Evolutionary conservation across 2,888 invertebrate species (phyloP).

Genomic region (Creontiades dilutus): DNA sequence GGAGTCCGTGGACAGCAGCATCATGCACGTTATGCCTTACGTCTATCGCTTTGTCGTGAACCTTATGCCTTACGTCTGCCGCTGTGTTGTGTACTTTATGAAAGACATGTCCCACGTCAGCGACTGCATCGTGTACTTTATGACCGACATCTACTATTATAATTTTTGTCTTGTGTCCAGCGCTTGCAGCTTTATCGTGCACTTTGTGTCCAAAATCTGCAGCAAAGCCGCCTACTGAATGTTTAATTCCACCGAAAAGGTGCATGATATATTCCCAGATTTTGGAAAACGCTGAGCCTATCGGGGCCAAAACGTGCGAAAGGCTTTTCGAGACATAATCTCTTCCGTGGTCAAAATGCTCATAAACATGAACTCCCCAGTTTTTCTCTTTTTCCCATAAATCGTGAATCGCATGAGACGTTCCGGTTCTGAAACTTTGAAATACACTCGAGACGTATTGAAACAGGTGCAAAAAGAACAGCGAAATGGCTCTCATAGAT

Average conservation of each 20-base stretch:
- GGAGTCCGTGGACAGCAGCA: background rate
- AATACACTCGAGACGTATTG: slow-evolving; percentile 17
- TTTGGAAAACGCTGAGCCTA: background rate
- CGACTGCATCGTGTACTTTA: slow-evolving; percentile 4
- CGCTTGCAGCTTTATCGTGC: background rate
- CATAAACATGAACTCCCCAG: slow-evolving; percentile 23
- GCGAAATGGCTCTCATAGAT: slow-evolving; percentile 10
- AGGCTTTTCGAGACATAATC: slow-evolving; percentile 45
- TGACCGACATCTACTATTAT: background rate
- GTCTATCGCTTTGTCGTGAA: slow-evolving; percentile 7
- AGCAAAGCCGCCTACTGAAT: background rate
- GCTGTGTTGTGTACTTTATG: background rate
- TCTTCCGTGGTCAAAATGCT: slow-evolving; percentile 35
- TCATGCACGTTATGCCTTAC: background rate
- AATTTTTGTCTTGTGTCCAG: background rate
- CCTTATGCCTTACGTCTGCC: background rate
- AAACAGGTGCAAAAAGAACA: slow-evolving; percentile 31
- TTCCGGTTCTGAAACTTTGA: slow-evolving; percentile 48
- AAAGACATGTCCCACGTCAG: background rate
- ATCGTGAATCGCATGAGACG: background rate
- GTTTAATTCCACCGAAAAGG: background rate
- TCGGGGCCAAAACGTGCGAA: background rate
- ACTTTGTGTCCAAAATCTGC: background rate
- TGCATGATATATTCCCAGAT: background rate
- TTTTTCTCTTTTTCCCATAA: slow-evolving; percentile 47